These are phyloP conservation scores for Dasyurus viverrinus DNA, from an alignment of 2,113 vertebrate species.

Conservation along the genomic window DNA sequence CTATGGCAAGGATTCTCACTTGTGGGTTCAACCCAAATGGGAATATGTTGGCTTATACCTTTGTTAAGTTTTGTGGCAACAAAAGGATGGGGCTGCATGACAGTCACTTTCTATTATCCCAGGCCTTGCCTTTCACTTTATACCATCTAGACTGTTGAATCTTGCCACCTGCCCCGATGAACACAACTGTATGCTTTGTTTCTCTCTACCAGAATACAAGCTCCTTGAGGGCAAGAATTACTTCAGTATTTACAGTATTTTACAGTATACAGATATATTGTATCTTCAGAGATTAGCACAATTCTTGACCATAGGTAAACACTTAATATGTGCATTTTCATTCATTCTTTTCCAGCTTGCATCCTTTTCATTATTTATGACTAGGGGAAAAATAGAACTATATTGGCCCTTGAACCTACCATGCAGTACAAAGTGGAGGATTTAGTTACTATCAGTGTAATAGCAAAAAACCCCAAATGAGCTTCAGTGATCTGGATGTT, in stretches of 20 bases:
- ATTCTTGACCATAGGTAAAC: neutral
- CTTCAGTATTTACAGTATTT: too few relatives aligned
- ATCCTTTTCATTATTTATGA: neutral
- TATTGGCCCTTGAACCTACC: neutral
- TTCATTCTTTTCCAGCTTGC: neutral
- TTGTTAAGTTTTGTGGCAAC: neutral
- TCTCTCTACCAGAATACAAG: neutral
- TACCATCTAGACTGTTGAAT: neutral
- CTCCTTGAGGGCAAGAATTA: neutral
- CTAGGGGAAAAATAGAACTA: constrained; percentile 7
- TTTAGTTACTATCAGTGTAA: neutral
- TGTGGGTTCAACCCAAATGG: neutral
- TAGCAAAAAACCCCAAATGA: neutral
- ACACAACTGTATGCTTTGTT: neutral
- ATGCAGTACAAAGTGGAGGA: neutral
- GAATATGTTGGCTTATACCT: neutral
- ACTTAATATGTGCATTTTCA: neutral
- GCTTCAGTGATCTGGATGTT: neutral
- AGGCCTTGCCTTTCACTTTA: neutral
- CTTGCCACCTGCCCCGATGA: neutral
- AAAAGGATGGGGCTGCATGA: neutral
- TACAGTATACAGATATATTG: too few relatives aligned
- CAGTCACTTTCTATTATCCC: neutral
- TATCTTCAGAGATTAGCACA: neutral
- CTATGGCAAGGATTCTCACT: neutral